Base-by-base conservation (phyloP, 2,113 vertebrate genomes). In the Alligator mississippiensis region DNA sequence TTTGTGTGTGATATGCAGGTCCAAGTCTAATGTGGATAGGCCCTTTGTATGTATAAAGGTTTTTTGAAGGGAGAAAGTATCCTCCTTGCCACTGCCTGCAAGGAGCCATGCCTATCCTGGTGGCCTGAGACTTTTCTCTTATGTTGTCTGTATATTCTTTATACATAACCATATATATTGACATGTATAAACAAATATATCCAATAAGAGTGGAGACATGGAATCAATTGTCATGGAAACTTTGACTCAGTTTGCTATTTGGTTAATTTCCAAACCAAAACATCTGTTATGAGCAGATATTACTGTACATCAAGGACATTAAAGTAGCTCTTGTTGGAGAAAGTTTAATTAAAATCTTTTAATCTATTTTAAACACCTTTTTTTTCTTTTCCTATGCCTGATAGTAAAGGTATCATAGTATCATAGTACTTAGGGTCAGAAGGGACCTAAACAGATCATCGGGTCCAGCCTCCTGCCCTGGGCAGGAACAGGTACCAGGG, bases 1-100 rank as follows among this genome's bases (percentile, higher is more conserved):
- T 38, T 38, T 38, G 38, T 38, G 38, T 38, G 38, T 38, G 38
- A 38, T 38, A 38, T 38, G 38, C 38, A 38, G 38, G 38, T 38
- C 38, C 38, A 38, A 38, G 38, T 38, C 38, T 38, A 38, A 38
- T 19, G 14, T 64, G 5, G 2, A 59, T 18, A 6, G 6, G 28
- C 16, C 13, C 16, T 0, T 0, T 21, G 28, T 28, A 28, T 34
- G 76, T 14, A 2, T 0, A 0, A 75, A 21, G 15, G 4, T 16
- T 59, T 24, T 27, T 27, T 15, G 1, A 2, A 17, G 30, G 80
- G 15, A 88, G 6, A 11, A 84, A 38, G 12, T 7, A 64, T 92
- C 55, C 76, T 80, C 70, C 61, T 88, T 18, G n/a, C 38, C 61
- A n/a, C 24, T 86, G 62, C n/a, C 81, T 72, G 58, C 4, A n/a